phyloP scores from a whole-genome alignment of 2,888 invertebrate species.

The Azorinus chamasolen region DNA sequence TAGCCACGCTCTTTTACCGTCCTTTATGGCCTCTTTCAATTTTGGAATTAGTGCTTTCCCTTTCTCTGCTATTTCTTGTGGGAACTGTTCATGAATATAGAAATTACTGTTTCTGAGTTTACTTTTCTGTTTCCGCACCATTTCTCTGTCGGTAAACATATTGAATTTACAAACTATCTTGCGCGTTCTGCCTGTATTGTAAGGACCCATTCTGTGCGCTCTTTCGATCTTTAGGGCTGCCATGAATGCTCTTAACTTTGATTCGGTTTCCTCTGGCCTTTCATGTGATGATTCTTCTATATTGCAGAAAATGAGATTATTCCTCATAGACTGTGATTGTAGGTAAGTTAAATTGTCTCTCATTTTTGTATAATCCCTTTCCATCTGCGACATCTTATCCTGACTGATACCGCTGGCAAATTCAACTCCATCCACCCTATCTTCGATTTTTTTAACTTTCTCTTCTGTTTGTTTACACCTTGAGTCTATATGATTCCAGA shows the following conservation, averaged over 20 bases:
- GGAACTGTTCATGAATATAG: not conserved
- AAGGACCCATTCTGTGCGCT: conserved; percentile 2
- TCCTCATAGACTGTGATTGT: too few species aligned
- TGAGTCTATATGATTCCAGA: too few species aligned
- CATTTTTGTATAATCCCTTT: too few species aligned
- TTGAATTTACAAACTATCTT: not conserved
- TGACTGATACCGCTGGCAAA: too few species aligned
- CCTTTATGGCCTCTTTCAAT: conserved; percentile 8
- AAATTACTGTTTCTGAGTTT: not conserved
- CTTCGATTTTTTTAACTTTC: too few species aligned
- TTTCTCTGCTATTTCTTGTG: not conserved
- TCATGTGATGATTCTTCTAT: too few species aligned
- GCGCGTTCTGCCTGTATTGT: too few species aligned
- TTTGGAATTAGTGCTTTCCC: conserved; percentile 10
- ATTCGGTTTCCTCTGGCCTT: conserved; percentile 3
- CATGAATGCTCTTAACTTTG: not conserved
- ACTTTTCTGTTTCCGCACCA: not conserved
- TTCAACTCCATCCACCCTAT: too few species aligned
- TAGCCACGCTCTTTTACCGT: conserved; percentile 19
- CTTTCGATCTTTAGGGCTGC: not conserved
- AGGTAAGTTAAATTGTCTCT: too few species aligned
- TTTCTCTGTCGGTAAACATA: not conserved
- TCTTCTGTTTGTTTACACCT: too few species aligned
- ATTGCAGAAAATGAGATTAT: too few species aligned
- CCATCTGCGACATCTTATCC: too few species aligned